phyloP scores from a whole-genome alignment of 2,113 vertebrate genomes.

The Nyctibius bracteatus region DNA sequence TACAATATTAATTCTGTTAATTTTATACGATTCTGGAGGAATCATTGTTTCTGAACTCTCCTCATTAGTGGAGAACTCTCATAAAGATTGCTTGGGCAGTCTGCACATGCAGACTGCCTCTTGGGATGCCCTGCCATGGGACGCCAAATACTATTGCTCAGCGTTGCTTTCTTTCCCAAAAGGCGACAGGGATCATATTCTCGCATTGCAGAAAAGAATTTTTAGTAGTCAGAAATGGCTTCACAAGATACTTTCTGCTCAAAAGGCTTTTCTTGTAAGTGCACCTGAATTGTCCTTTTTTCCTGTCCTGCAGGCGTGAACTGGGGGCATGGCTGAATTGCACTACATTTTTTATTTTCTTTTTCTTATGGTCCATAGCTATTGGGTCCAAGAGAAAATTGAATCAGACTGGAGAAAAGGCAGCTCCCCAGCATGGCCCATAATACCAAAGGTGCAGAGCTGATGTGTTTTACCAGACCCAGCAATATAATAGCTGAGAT shows the following conservation, averaged over 20 bases:
- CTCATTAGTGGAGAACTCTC: not conserved
- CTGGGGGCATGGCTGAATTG: not conserved
- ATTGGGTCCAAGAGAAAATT: not conserved
- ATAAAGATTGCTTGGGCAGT: not conserved
- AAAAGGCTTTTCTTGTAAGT: not conserved
- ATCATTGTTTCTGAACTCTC: not conserved
- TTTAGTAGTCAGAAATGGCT: not conserved
- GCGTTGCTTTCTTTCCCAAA: not conserved
- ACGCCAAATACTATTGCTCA: not conserved
- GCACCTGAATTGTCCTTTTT: not conserved
- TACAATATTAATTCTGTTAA: not conserved
- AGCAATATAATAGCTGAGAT: not conserved
- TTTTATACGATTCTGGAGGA: not conserved
- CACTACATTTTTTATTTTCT: not conserved
- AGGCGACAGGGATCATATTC: not conserved
- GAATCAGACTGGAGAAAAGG: not conserved
- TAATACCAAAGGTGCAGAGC: not conserved
- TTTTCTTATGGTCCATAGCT: not conserved
- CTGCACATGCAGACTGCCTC: not conserved
- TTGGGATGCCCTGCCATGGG: not conserved
- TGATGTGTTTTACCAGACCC: not conserved
- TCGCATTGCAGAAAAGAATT: not conserved
- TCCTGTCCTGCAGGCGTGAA: not conserved
- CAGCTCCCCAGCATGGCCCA: not conserved
- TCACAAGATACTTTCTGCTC: not conserved